Conservation (phyloP, 2,113 vertebrate species). For the Oncorhynchus gorbuscha region DNA sequence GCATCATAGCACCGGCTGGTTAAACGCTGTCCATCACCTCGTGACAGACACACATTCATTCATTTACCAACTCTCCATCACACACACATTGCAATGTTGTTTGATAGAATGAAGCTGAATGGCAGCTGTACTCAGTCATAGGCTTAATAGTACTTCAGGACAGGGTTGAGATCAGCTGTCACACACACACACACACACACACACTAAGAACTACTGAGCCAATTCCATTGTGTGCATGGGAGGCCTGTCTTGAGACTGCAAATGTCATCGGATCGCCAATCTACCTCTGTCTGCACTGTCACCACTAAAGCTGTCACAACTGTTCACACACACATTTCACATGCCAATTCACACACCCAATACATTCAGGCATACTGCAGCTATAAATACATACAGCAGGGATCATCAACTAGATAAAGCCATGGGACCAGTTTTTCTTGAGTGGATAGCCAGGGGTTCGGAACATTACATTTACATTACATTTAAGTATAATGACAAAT, state of each 20-base stretch:
- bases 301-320: background rate
- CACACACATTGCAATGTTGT: background rate
- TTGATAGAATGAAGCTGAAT: no score
- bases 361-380: background rate
- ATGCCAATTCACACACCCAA: constrained; percentile 22
- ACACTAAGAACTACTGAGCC: background rate
- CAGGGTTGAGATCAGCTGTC: no score
- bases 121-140: no score
- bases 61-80: background rate
- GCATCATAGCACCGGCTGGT: constrained; percentile 6
- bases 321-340: background rate
- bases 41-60: background rate
- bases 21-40: background rate
- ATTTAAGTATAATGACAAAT: no score
- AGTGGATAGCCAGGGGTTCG: no score
- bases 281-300: background rate
- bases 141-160: no score
- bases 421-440: no score
- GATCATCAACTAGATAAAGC: no score
- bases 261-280: background rate
- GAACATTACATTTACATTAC: no score
- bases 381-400: no score
- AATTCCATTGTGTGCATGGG: background rate
- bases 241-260: background rate
- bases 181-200: no score